Evolutionary conservation across 2,113 vertebrate genomes (phyloP).

Genomic region (Pteruthius melanotis): DNA sequence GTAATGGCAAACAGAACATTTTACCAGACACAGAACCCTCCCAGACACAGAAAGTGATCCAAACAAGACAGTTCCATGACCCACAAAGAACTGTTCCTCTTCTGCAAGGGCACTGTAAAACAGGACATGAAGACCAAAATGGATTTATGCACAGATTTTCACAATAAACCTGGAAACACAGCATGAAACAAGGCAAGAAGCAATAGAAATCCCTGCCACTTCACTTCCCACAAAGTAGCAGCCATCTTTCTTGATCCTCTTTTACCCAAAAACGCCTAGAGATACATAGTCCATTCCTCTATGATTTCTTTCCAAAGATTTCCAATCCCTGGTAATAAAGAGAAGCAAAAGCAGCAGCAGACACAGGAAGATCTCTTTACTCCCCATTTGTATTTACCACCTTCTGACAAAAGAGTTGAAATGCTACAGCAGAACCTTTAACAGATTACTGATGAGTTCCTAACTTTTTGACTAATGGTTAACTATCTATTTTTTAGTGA

Average conservation of each 20-base stretch:
- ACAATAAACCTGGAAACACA: not conserved
- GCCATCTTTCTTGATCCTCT: not conserved
- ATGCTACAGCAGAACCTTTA: not conserved
- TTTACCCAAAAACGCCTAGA: accelerated
- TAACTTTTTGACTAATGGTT: not conserved
- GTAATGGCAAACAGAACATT: not conserved
- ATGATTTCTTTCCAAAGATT: not conserved
- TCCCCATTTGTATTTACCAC: not conserved
- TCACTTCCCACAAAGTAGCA: not conserved
- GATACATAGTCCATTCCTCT: not conserved
- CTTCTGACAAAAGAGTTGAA: not conserved
- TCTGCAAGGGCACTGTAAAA: not conserved
- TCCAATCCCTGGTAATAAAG: not conserved
- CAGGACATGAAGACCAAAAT: not conserved
- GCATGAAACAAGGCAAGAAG: not conserved
- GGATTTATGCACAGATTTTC: not conserved
- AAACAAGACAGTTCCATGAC: not conserved
- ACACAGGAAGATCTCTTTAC: not conserved
- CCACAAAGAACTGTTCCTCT: not conserved
- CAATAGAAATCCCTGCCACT: not conserved
- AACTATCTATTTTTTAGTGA: not conserved
- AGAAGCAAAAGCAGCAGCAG: not conserved
- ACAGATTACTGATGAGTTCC: not conserved
- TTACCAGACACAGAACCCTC: not conserved
- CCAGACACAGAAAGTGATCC: not conserved